Conservation (phyloP, 2,797 vertebrate species). For the Percopsis omiscomaycus region DNA sequence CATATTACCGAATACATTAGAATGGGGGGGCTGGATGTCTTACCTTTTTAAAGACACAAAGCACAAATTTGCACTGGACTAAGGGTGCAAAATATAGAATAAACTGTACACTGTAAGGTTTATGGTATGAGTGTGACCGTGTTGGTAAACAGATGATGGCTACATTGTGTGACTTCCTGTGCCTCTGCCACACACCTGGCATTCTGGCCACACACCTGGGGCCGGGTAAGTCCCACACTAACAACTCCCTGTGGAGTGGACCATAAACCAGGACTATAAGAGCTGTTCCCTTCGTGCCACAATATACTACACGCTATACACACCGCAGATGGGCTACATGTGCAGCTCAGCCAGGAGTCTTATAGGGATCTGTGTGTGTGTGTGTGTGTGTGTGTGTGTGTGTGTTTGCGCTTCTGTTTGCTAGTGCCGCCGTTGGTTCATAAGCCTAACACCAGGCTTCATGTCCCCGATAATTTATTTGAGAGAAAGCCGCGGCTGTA, state of each 20-base stretch:
- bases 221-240: not conserved
- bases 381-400: conserved; percentile 7
- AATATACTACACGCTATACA: conserved; percentile 19
- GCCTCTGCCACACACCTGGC: conserved; percentile 11
- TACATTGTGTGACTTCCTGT: conserved; percentile 1
- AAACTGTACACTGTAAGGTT: not conserved
- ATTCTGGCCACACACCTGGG: conserved; percentile 9
- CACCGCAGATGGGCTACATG: conserved; percentile 33
- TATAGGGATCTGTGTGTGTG: conserved; percentile 29
- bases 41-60: not conserved
- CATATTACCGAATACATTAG: conserved; percentile 47
- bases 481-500: conserved; percentile 37
- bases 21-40: conserved; percentile 2
- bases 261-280: conserved; percentile 26
- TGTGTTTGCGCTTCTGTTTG: conserved; percentile 17
- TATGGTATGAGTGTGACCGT: not conserved
- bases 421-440: conserved; percentile 30
- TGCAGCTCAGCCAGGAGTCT: conserved; percentile 31
- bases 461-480: conserved; percentile 44
- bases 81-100: not conserved
- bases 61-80: not conserved
- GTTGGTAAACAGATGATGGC: not conserved
- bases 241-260: conserved; percentile 20
- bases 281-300: conserved; percentile 17
- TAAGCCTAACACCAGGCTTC: conserved; percentile 22